Conservation (phyloP, 2,113 vertebrate species). For the Propithecus coquereli region DNA sequence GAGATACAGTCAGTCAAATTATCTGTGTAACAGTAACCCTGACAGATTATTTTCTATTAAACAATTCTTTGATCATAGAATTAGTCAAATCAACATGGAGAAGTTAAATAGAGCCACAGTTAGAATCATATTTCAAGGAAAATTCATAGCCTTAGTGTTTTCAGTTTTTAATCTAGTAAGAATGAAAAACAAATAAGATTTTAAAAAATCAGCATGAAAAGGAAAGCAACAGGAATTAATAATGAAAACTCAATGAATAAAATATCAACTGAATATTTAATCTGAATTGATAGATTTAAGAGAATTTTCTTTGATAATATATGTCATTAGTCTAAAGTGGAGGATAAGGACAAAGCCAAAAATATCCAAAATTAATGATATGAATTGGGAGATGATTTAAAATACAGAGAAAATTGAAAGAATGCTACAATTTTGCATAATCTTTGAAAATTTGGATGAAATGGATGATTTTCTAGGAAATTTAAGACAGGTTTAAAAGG, state of each 20-base stretch:
- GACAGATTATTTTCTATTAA: neutral
- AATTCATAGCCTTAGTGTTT: neutral
- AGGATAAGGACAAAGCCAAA: neutral
- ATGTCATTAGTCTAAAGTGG: neutral
- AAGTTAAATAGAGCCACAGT: neutral
- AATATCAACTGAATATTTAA: neutral
- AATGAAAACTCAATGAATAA: neutral
- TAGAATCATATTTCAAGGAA: neutral
- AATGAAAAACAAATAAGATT: neutral
- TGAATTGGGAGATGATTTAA: neutral
- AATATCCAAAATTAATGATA: neutral
- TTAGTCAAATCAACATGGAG: neutral
- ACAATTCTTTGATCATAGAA: neutral
- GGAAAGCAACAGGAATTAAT: neutral
- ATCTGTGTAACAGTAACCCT: neutral
- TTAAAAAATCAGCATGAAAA: neutral
- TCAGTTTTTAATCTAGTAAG: neutral
- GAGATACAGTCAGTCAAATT: neutral
- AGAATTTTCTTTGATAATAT: neutral
- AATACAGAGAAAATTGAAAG: neutral
- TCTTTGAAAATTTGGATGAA: neutral
- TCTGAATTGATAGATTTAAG: neutral
- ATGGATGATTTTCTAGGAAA: neutral
- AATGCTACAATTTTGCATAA: neutral
- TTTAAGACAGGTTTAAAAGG: neutral